Evolutionary conservation across 2,888 invertebrate species (phyloP).

Genomic region (Podotricha telesiphe): DNA sequence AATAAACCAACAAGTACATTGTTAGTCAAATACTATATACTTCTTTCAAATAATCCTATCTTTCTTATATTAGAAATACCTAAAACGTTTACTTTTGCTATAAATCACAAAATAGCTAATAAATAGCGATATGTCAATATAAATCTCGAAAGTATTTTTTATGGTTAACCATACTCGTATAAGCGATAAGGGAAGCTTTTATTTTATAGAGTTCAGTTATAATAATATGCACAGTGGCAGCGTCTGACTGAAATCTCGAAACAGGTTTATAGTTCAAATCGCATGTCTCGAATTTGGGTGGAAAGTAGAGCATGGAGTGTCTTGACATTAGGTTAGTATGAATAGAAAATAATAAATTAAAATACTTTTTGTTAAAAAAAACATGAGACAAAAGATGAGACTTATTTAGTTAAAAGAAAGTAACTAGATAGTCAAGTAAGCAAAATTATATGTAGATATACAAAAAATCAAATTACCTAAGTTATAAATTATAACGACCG

Average conservation of each 20-base stretch:
- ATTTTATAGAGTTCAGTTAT: slow-evolving; percentile 3
- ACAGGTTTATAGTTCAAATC: too few relatives aligned
- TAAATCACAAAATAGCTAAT: slow-evolving; percentile 9
- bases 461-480: background rate
- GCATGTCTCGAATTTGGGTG: too few relatives aligned
- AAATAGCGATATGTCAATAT: slow-evolving; percentile 15
- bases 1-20: too few relatives aligned
- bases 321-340: too few relatives aligned
- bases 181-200: slow-evolving; percentile 3
- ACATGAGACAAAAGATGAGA: too few relatives aligned
- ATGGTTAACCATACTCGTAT: slow-evolving; percentile 9
- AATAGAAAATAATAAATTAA: too few relatives aligned
- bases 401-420: background rate
- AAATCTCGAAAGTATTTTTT: slow-evolving; percentile 20
- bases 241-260: too few relatives aligned
- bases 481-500: background rate
- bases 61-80: slow-evolving; percentile 9
- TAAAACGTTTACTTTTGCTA: slow-evolving; percentile 9
- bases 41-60: background rate
- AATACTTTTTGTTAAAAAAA: too few relatives aligned
- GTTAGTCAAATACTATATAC: background rate
- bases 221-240: too few relatives aligned
- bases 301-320: too few relatives aligned
- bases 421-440: background rate
- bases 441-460: background rate